A percentile compares a stretch with the other conserved stretches of the same genome.
These are phyloP conservation scores for Idris sp. DNA, from an alignment of 1,140 invertebrate genomes.

Conservation along the genomic window DNA sequence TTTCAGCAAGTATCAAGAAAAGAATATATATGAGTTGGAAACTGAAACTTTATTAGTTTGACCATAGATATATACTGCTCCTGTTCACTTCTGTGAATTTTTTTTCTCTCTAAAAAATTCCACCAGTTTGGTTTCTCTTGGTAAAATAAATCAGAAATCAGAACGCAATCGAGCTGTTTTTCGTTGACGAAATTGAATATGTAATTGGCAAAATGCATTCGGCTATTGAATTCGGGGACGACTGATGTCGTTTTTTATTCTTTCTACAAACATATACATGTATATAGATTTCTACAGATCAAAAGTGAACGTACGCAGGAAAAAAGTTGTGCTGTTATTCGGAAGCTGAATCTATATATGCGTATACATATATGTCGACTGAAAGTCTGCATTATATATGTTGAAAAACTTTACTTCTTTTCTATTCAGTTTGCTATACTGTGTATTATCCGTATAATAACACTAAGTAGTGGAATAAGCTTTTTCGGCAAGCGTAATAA, in stretches of 20 bases:
- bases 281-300: slow-evolving; percentile 28
- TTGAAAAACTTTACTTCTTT: slow-evolving; percentile 18
- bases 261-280: background rate
- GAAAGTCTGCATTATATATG: slow-evolving; percentile 22
- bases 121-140: too few relatives aligned
- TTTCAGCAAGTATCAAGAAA: too few relatives aligned
- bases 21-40: too few relatives aligned
- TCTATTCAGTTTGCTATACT: slow-evolving; percentile 1
- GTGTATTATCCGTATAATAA: slow-evolving; percentile 2
- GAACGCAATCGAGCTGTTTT: too few relatives aligned
- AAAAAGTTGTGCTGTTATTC: slow-evolving; percentile 29
- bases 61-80: too few relatives aligned
- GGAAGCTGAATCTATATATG: slow-evolving; percentile 1
- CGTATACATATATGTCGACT: too few relatives aligned
- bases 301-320: slow-evolving; percentile 22
- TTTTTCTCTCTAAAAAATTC: too few relatives aligned
- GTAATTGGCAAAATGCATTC: slow-evolving; percentile 44
- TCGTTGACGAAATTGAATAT: slow-evolving; percentile 18
- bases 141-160: too few relatives aligned
- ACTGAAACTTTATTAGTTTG: too few relatives aligned
- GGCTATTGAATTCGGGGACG: slow-evolving; percentile 40
- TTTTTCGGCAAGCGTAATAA: background rate
- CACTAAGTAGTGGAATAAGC: background rate
- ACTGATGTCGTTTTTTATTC: slow-evolving; percentile 31
- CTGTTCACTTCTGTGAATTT: too few relatives aligned